phyloP scores from a whole-genome alignment of 92 coral and sea anemone genomes.

The Porites lobata region DNA sequence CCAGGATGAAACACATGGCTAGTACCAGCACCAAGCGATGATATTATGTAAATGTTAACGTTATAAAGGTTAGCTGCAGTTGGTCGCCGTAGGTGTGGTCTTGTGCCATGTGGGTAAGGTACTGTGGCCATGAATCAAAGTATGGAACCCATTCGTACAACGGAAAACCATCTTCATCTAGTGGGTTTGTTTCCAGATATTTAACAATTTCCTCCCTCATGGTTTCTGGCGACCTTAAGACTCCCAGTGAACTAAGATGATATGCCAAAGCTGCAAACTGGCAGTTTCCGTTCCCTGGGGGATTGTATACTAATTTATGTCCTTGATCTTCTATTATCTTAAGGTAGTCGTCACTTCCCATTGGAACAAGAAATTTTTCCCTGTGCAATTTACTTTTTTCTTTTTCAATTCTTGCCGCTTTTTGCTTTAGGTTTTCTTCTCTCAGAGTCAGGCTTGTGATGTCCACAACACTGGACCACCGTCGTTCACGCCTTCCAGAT shows the following conservation, averaged over 20 bases:
- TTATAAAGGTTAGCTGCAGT: conserved; percentile 47
- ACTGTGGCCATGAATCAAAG: conserved; percentile 14
- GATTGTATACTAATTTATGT: not conserved
- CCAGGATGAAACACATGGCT: conserved; percentile 36
- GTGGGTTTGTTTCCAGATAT: conserved; percentile 33
- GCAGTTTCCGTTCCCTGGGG: conserved; percentile 66
- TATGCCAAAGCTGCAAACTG: conserved; percentile 57
- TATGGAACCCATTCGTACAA: not conserved
- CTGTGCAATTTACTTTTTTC: no score
- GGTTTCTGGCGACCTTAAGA: conserved; percentile 54
- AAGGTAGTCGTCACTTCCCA: no score
- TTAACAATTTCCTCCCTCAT: conserved; percentile 44
- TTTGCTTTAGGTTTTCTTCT: no score
- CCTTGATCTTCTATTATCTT: no score
- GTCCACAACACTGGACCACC: no score
- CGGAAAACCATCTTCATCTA: conserved; percentile 47
- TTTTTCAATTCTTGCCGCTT: no score
- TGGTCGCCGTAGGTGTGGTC: conserved; percentile 42
- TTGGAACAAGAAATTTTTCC: no score
- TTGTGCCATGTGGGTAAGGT: conserved; percentile 8
- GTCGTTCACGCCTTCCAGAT: no score
- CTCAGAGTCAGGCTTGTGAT: not conserved
- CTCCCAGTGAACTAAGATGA: conserved; percentile 12
- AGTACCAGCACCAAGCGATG: conserved; percentile 49
- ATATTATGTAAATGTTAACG: conserved; percentile 22